Evolutionary conservation across 2,113 vertebrate genomes (phyloP).

Genomic region (Anser cygnoides): DNA sequence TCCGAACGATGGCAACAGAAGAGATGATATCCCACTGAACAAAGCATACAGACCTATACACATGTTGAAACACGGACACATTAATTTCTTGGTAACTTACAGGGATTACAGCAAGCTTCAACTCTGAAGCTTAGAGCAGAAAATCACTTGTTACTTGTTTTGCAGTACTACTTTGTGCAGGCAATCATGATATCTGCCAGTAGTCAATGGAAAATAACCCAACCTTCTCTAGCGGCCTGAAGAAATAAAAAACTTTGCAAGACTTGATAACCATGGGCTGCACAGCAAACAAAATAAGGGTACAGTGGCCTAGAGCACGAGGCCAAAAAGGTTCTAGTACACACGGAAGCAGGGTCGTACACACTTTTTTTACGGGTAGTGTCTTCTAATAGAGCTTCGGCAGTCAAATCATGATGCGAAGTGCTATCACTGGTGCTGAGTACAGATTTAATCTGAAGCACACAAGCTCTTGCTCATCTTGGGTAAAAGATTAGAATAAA

Average conservation of each 20-base stretch:
- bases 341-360: not conserved
- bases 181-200: not conserved
- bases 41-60: constrained; percentile 91
- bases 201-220: fast-evolving
- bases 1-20: constrained; percentile 96
- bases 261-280: fast-evolving
- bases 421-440: not conserved
- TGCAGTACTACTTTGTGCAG: not conserved
- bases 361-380: not conserved
- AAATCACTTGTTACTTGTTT: fast-evolving
- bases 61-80: not conserved
- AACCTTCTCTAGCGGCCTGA: not conserved
- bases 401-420: fast-evolving
- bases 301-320: fast-evolving
- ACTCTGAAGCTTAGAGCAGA: fast-evolving
- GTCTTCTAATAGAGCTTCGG: not conserved
- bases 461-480: no score
- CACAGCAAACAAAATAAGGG: not conserved
- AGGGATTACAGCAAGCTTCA: not conserved
- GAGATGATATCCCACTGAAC: constrained; percentile 92
- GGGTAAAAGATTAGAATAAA: fast-evolving
- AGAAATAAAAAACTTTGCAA: not conserved
- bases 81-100: not conserved
- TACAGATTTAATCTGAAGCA: not conserved
- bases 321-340: fast-evolving